Evolutionary conservation across 2,888 invertebrate species (phyloP), one percentile per base, ranked within the genome.

Genomic region (Alentia gelatinosa): DNA sequence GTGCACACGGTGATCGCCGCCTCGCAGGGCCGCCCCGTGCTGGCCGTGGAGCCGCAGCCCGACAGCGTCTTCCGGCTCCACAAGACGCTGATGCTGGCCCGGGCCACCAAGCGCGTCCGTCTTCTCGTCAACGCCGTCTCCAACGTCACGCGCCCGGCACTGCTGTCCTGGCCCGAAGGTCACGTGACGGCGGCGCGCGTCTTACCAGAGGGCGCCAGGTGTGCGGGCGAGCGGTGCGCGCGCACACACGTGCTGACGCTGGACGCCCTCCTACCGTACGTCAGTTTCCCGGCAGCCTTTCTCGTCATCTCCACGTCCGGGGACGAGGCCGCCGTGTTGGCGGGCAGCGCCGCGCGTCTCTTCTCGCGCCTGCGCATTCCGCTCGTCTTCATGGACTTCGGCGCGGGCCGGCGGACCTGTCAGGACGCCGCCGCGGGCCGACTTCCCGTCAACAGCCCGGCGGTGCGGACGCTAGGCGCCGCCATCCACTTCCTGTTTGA

Each of bases 41-140:
- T 83, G n/a, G 39, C 83, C 15, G 83, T 83, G 4, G 83, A 83
- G 39, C 83, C 83, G 0, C 23, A 37, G 15, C 83, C 83, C 19
- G 83, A 83, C 23, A 83, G 37, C 37, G 83, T 83, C 5, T 83
- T 83, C 83, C 33, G 83, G 83, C n/a, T 83, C 19, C 83, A 83
- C 30, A 83, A 83, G 30, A 9, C 83, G 4, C 83, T 83, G 15
- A 15, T n/a, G 68, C n/a, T 68, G 26, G 68, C 12, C 30, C n/a
- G 30, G 68, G 12, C 39, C 12, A 39, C 40, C 1, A n/a, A 12
- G 9, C 39, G n/a, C 23, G 83, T 83, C 7, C 39, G 40, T 1
- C 37, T 83, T 3, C 83, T 83, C 35, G 39, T 83, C 37, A 83
- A 83, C 26, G 37, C 40, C 23, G 30, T 83, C 39, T 30, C 35